phyloP scores from a whole-genome alignment of 2,797 vertebrate genomes.

The Urocyon cinereoargenteus region DNA sequence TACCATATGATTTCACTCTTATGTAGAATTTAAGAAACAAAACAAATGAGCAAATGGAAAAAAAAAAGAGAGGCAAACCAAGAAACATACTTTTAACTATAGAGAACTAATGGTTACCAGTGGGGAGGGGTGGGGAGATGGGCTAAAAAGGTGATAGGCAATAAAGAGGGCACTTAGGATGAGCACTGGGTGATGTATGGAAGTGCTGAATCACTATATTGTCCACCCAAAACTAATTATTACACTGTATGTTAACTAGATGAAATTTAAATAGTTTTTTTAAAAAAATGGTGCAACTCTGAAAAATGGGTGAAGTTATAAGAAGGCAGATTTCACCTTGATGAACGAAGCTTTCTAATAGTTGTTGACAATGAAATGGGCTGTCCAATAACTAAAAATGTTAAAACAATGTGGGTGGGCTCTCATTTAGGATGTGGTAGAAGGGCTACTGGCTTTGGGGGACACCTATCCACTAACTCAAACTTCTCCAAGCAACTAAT shows the following conservation, averaged over 20 bases:
- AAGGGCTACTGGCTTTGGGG: background rate
- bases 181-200: background rate
- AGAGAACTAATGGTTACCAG: background rate
- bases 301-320: background rate
- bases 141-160: background rate
- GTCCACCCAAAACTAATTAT: background rate
- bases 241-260: background rate
- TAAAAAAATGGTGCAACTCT: background rate
- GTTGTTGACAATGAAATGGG: background rate
- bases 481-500: background rate
- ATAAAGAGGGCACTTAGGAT: background rate
- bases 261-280: background rate
- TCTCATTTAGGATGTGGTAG: background rate
- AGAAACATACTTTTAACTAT: background rate
- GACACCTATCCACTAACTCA: background rate
- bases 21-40: background rate
- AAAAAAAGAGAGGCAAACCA: background rate
- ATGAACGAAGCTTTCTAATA: background rate
- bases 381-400: background rate
- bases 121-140: background rate
- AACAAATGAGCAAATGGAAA: background rate
- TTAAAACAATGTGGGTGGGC: slow-evolving; percentile 3
- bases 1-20: background rate
- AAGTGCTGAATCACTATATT: background rate
- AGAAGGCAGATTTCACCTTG: background rate